These are phyloP conservation scores for Calcarius lapponicus DNA, from an alignment of 2,797 vertebrate species.

Conservation along the genomic window DNA sequence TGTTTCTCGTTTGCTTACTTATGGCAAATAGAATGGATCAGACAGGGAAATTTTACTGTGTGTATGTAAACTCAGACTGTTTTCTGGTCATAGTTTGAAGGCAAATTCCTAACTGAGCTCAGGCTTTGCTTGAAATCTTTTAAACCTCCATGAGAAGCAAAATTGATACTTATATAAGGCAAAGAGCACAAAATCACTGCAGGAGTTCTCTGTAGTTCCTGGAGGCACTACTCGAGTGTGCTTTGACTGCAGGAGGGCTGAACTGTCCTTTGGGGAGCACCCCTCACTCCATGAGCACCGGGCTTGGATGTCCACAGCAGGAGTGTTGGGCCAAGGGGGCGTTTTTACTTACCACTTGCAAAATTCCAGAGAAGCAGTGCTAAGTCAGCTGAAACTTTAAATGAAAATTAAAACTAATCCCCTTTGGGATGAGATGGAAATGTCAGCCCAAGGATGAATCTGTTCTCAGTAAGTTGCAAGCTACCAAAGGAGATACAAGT, in stretches of 20 bases:
- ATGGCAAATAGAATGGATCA: background rate
- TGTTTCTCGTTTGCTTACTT: background rate
- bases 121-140: background rate
- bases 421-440: slow-evolving; percentile 52
- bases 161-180: background rate
- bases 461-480: slow-evolving; percentile 20
- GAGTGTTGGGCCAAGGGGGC: background rate
- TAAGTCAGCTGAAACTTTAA: slow-evolving; percentile 21
- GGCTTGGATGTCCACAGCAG: background rate
- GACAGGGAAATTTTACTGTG: background rate
- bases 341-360: background rate
- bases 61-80: background rate
- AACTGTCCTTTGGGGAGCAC: background rate
- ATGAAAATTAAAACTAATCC: slow-evolving; percentile 30
- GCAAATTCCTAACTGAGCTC: background rate
- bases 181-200: background rate
- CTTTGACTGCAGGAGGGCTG: background rate
- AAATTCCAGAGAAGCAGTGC: slow-evolving; percentile 8
- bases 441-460: slow-evolving; percentile 57
- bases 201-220: background rate
- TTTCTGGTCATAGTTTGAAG: background rate
- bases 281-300: background rate
- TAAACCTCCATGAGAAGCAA: background rate
- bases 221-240: accelerated
- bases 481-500: background rate